Percentiles rank a stretch among this genome's conserved stretches.
Evolutionary conservation across 2,888 invertebrate species (phyloP).

Genomic region (Nineta flava): DNA sequence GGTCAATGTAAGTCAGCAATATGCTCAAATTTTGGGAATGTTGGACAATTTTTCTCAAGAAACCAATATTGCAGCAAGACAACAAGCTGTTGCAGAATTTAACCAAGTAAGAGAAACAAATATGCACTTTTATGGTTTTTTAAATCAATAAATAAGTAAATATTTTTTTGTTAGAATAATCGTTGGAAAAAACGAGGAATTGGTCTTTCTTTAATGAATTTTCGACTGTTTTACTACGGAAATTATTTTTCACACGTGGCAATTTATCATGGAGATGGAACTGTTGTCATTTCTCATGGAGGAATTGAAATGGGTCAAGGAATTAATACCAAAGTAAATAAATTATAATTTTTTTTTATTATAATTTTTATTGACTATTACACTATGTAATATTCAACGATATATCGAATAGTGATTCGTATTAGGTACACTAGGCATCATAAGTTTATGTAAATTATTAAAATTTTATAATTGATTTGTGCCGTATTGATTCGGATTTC

Average conservation of each 20-base stretch:
- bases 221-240: slow-evolving; percentile 34
- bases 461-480: too few species aligned
- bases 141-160: not conserved
- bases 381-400: too few species aligned
- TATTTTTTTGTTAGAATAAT: slow-evolving; percentile 33
- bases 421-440: too few species aligned
- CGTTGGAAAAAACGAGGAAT: slow-evolving; percentile 69
- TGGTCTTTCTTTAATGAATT: slow-evolving; percentile 50
- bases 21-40: slow-evolving; percentile 27
- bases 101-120: slow-evolving; percentile 31
- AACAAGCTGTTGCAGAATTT: slow-evolving; percentile 35
- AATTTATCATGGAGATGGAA: slow-evolving; percentile 54
- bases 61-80: slow-evolving; percentile 38
- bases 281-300: slow-evolving; percentile 53
- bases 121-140: too few species aligned
- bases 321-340: slow-evolving; percentile 51
- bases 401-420: too few species aligned
- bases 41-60: slow-evolving; percentile 38
- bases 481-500: too few species aligned
- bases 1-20: slow-evolving; percentile 29
- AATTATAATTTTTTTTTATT: not conserved
- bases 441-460: too few species aligned
- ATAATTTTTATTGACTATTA: not conserved
- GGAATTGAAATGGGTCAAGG: slow-evolving; percentile 73
- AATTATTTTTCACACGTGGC: slow-evolving; percentile 44